Conservation (phyloP, 2,113 vertebrate species). For the Collichthys lucidus region DNA sequence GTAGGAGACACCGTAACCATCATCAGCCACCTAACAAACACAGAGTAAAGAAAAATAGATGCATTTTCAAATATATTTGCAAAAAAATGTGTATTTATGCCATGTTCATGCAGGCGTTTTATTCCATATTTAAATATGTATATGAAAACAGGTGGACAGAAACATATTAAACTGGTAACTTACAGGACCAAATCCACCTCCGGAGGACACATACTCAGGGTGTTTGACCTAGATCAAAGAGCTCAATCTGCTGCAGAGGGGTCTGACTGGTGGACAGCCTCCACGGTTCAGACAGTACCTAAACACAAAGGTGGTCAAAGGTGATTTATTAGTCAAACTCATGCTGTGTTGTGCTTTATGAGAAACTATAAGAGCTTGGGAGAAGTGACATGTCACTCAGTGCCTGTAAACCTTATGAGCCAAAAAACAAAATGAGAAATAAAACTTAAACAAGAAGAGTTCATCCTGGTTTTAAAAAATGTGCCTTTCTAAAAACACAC, state of each 20-base stretch:
- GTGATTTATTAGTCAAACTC: background rate
- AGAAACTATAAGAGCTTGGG: too few relatives aligned
- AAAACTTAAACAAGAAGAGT: too few relatives aligned
- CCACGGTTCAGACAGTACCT: constrained; percentile 98
- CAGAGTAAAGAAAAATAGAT: background rate
- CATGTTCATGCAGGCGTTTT: background rate
- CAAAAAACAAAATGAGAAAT: background rate
- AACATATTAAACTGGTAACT: constrained; percentile 61
- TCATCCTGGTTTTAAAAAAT: too few relatives aligned
- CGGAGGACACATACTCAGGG: constrained; percentile 89
- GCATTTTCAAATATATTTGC: background rate
- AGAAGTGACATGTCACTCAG: background rate
- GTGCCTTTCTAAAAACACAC: too few relatives aligned
- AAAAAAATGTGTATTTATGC: background rate
- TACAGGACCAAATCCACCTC: constrained; percentile 97
- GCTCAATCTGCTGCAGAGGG: constrained; percentile 90
- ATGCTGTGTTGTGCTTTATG: too few relatives aligned
- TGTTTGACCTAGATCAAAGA: constrained; percentile 90
- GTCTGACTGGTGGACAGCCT: constrained; percentile 97
- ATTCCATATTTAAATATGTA: too few relatives aligned
- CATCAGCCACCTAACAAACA: constrained; percentile 91
- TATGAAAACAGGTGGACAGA: background rate
- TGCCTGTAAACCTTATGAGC: background rate
- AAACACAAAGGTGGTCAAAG: background rate
- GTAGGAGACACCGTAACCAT: constrained; percentile 98